Evolutionary conservation across 2,888 invertebrate species (phyloP).

Genomic region (Lasioglossum pauxillum): DNA sequence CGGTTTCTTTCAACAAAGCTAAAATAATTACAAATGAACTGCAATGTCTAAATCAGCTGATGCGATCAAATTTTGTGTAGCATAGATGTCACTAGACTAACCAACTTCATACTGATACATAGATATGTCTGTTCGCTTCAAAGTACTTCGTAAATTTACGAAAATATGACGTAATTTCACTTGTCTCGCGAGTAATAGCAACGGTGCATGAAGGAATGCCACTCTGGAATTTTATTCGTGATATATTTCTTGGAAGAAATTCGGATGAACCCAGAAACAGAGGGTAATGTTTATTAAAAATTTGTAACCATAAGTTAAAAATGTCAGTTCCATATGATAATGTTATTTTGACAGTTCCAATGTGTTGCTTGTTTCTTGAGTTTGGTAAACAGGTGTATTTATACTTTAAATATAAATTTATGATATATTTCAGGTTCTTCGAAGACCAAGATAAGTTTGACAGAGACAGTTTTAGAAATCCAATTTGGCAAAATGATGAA

Average conservation of each 20-base stretch:
- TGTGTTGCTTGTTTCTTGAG: neutral
- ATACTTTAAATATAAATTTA: neutral
- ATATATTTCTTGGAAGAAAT: slow-evolving; percentile 69
- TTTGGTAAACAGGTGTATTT: neutral
- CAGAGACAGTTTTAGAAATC: slow-evolving; percentile 78
- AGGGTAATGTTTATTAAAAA: slow-evolving; percentile 63
- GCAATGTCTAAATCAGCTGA: slow-evolving; percentile 8
- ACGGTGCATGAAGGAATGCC: slow-evolving; percentile 68
- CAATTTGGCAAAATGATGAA: slow-evolving; percentile 81
- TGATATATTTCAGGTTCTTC: slow-evolving; percentile 60
- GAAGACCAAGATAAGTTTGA: slow-evolving; percentile 61
- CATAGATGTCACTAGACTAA: neutral
- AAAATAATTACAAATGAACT: slow-evolving; percentile 11
- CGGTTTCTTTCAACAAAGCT: neutral
- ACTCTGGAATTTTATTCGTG: slow-evolving; percentile 75
- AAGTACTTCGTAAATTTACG: slow-evolving; percentile 18
- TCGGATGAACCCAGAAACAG: slow-evolving; percentile 63
- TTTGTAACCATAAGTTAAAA: neutral
- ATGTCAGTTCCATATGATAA: neutral
- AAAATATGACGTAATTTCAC: slow-evolving; percentile 33
- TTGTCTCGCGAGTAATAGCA: neutral
- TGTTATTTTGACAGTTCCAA: neutral
- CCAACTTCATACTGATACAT: slow-evolving; percentile 1
- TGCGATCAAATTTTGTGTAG: neutral
- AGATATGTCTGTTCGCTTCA: slow-evolving; percentile 3